Conservation (phyloP, 2,797 vertebrate genomes). For the Rhynchonycteris naso region DNA sequence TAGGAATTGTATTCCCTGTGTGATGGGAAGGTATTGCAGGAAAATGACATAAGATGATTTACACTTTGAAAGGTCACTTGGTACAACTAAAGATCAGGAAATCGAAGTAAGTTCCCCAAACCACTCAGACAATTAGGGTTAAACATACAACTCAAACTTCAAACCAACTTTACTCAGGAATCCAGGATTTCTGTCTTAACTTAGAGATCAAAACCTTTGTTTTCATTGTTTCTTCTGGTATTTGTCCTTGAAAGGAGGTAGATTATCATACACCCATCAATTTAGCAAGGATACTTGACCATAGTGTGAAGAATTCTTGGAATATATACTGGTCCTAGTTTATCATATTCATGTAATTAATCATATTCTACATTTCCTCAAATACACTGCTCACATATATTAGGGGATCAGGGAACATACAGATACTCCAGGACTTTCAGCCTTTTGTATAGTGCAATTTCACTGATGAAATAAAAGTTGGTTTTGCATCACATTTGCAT, state of each 20-base stretch:
- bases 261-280: background rate
- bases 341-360: background rate
- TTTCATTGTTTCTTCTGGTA: background rate
- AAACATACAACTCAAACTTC: background rate
- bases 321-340: background rate
- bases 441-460: too few relatives aligned
- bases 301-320: background rate
- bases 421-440: too few relatives aligned
- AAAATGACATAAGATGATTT: background rate
- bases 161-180: background rate
- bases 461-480: too few relatives aligned
- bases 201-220: background rate
- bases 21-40: background rate
- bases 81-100: background rate
- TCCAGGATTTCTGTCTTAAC: background rate
- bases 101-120: background rate
- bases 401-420: too few relatives aligned
- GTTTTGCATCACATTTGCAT: too few relatives aligned
- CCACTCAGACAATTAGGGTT: background rate
- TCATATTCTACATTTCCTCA: conserved; percentile 33
- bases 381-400: background rate
- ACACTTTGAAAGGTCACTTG: background rate
- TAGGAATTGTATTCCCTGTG: background rate
- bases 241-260: background rate
- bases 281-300: background rate